Evolutionary conservation across 2,113 vertebrate species (phyloP).

Genomic region (Muntiacus muntjak): DNA sequence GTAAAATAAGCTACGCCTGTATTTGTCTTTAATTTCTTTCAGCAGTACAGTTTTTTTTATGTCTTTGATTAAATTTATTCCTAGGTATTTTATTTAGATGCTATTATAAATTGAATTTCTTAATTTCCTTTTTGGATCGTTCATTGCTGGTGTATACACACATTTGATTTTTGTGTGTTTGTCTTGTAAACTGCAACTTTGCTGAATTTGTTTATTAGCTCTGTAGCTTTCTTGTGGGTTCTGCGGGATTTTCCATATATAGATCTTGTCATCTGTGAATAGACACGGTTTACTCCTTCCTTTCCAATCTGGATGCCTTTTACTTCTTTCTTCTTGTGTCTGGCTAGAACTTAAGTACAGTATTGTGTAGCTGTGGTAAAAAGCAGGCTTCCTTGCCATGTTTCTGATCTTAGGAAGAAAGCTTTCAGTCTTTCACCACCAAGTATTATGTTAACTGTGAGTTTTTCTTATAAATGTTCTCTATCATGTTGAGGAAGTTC

Average conservation of each 20-base stretch:
- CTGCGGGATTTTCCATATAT: background rate
- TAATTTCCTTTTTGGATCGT: background rate
- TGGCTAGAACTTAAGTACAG: background rate
- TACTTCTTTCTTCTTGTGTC: slow-evolving; percentile 2
- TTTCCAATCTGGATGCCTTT: background rate
- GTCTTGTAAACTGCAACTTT: slow-evolving; percentile 11
- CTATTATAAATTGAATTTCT: background rate
- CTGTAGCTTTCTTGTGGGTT: background rate
- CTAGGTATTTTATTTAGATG: background rate
- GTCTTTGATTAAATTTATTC: background rate
- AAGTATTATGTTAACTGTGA: slow-evolving; percentile 8
- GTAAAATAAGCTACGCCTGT: background rate
- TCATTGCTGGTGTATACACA: background rate
- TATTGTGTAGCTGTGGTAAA: background rate
- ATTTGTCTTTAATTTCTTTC: slow-evolving; percentile 29
- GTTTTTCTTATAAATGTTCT: slow-evolving; percentile 13
- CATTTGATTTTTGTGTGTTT: background rate
- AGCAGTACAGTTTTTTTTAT: slow-evolving; percentile 7
- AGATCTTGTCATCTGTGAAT: background rate
- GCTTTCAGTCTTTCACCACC: background rate
- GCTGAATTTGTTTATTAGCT: background rate
- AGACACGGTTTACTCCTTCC: background rate
- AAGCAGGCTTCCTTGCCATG: background rate
- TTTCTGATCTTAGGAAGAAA: background rate
- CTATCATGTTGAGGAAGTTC: background rate